Evolutionary conservation across 2,797 vertebrate species (phyloP).

Genomic region (Xiphorhynchus erythropygius): DNA sequence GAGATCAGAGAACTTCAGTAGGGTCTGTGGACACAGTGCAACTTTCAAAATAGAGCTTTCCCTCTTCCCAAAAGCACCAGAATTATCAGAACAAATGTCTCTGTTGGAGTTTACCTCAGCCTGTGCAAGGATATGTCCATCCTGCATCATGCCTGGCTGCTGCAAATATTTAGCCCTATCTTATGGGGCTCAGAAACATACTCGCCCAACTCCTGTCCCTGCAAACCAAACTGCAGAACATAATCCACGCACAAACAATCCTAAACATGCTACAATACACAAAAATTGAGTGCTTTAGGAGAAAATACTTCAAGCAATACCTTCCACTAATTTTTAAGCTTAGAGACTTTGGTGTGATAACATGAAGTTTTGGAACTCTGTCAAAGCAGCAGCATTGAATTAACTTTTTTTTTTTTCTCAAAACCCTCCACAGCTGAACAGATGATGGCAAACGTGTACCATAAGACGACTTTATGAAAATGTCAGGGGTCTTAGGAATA

Average conservation of each 20-base stretch:
- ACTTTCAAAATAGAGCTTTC: background rate
- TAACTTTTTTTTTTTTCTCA: background rate
- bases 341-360: background rate
- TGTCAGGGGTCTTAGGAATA: conserved; percentile 44
- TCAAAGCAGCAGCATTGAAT: background rate
- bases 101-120: accelerated
- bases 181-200: background rate
- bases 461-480: background rate
- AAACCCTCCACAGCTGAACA: background rate
- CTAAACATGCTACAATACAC: accelerated
- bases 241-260: accelerated
- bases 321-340: background rate
- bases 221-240: background rate
- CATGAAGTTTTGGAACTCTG: background rate
- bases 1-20: background rate
- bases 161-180: background rate
- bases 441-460: conserved; percentile 14
- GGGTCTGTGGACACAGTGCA: background rate
- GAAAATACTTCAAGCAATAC: background rate
- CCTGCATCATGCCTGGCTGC: background rate
- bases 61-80: background rate
- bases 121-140: background rate
- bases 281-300: background rate
- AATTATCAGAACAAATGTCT: background rate
- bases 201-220: accelerated